phyloP scores from a whole-genome alignment of 2,888 invertebrate genomes.

The Dendrolimus houi region DNA sequence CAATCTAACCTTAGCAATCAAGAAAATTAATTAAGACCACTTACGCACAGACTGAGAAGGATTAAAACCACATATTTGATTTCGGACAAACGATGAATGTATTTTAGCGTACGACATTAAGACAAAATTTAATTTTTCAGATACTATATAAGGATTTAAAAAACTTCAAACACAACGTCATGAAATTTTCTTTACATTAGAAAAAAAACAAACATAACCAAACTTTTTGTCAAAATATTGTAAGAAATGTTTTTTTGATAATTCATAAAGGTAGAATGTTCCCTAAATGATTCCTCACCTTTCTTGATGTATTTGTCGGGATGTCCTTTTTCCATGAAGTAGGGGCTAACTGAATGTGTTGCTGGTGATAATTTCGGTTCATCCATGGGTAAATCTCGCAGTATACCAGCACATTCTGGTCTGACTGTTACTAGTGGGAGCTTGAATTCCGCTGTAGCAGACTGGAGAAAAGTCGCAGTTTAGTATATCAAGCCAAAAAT shows the following conservation, averaged over 20 bases:
- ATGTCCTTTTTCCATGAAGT: slow-evolving; percentile 79
- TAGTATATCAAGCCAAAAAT: too few relatives aligned
- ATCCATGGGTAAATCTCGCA: slow-evolving; percentile 76
- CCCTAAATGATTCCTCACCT: slow-evolving; percentile 53
- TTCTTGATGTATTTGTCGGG: slow-evolving; percentile 79
- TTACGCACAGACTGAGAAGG: slow-evolving; percentile 57
- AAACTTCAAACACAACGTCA: too few relatives aligned
- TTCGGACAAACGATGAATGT: slow-evolving; percentile 57
- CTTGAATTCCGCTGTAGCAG: slow-evolving; percentile 81
- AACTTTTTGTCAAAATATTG: too few relatives aligned
- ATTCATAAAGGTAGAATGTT: not conserved
- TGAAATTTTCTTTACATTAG: too few relatives aligned
- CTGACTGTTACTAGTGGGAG: slow-evolving; percentile 81
- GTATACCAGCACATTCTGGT: slow-evolving; percentile 81
- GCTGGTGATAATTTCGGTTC: slow-evolving; percentile 77
- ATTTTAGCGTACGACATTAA: slow-evolving; percentile 57
- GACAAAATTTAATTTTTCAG: slow-evolving; percentile 6
- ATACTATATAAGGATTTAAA: too few relatives aligned
- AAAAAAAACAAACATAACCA: too few relatives aligned
- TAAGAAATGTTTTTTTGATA: too few relatives aligned
- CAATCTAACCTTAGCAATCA: too few relatives aligned
- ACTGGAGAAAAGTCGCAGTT: slow-evolving; percentile 47
- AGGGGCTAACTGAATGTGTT: slow-evolving; percentile 77
- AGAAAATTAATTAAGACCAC: slow-evolving; percentile 14
- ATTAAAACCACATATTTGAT: slow-evolving; percentile 67